Percentiles rank a stretch among this genome's conserved stretches.
phyloP scores from a whole-genome alignment of 2,113 vertebrate genomes.

The Probosciger aterrimus region DNA sequence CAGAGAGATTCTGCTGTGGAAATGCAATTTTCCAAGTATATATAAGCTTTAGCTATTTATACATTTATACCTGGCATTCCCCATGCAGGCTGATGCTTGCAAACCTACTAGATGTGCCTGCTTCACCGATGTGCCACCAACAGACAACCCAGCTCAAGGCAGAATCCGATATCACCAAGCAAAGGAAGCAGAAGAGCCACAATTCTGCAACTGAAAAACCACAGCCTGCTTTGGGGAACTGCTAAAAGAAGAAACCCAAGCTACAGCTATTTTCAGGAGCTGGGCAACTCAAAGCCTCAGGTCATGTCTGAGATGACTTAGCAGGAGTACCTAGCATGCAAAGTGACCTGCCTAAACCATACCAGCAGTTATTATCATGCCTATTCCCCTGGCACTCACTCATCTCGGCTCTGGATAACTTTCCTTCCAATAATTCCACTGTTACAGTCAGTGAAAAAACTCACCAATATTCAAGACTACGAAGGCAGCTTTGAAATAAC shows the following conservation, averaged over 20 bases:
- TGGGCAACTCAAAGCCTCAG: background rate
- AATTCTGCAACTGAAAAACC: background rate
- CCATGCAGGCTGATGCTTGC: background rate
- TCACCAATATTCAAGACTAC: background rate
- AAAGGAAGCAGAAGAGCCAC: background rate
- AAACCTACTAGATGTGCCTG: background rate
- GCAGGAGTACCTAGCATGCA: background rate
- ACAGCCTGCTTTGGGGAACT: background rate
- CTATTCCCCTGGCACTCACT: background rate
- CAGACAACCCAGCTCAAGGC: background rate
- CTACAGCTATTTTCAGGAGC: background rate
- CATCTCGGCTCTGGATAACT: background rate
- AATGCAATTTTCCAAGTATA: background rate
- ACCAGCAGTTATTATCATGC: background rate
- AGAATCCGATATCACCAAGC: background rate
- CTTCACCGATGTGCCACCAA: rapidly evolving
- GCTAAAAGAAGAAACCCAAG: background rate
- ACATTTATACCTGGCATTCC: background rate
- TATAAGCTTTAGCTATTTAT: background rate
- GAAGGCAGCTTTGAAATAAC: background rate
- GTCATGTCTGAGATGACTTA: background rate
- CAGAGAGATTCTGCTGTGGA: background rate
- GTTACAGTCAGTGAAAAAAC: background rate
- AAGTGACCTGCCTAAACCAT: background rate
- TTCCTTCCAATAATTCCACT: background rate